Evolutionary conservation across 2,113 vertebrate genomes (phyloP).

Genomic region (Vicugna pacos): DNA sequence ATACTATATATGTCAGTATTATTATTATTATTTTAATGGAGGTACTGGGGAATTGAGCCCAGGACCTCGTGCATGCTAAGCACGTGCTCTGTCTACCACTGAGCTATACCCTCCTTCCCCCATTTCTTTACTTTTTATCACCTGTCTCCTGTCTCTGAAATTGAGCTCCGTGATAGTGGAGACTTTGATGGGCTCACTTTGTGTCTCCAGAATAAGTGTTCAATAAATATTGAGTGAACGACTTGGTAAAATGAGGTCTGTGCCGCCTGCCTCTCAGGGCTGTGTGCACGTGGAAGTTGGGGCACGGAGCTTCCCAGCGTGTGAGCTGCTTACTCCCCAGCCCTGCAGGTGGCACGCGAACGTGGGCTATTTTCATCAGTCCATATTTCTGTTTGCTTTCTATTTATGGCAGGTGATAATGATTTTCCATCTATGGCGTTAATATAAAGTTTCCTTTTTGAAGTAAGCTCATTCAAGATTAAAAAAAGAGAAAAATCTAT

Average conservation of each 20-base stretch:
- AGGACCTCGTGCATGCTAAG: too few species aligned
- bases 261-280: accelerated
- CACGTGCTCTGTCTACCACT: too few species aligned
- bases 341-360: not conserved
- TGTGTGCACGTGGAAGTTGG: not conserved
- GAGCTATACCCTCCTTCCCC: too few species aligned
- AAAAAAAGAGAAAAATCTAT: not conserved
- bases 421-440: constrained; percentile 44
- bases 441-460: constrained; percentile 33
- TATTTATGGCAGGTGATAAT: not conserved
- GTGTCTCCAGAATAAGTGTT: not conserved
- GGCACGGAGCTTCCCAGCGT: not conserved
- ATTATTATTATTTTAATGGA: too few species aligned
- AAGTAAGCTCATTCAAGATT: constrained; percentile 22
- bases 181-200: not conserved
- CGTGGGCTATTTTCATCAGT: not conserved
- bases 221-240: not conserved
- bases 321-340: not conserved
- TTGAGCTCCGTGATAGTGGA: not conserved
- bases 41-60: too few species aligned
- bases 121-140: not conserved
- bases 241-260: not conserved
- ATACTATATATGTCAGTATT: too few species aligned
- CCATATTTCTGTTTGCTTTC: not conserved
- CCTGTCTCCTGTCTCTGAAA: not conserved